Conservation (phyloP, 1,140 invertebrate species). For the Panagrolaimus sp. region DNA sequence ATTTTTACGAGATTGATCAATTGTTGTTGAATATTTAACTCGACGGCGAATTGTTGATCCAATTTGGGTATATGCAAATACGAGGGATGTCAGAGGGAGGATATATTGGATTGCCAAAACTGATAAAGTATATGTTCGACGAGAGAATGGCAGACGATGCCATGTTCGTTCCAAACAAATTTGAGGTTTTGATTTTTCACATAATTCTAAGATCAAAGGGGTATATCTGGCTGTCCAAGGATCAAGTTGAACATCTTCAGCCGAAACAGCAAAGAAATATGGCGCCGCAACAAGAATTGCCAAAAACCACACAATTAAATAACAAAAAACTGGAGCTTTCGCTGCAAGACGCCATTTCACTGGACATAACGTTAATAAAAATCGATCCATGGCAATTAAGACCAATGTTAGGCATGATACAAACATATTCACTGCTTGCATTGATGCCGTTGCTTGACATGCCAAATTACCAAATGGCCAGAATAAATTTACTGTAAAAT, state of each 20-base stretch:
- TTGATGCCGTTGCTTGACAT: conserved; percentile 47
- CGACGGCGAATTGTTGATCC: conserved; percentile 54
- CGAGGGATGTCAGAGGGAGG: conserved; percentile 51
- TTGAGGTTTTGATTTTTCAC: conserved; percentile 42
- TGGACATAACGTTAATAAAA: conserved; percentile 56
- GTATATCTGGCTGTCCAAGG: conserved; percentile 35
- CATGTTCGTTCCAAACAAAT: conserved; percentile 50
- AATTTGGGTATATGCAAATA: conserved; percentile 56
- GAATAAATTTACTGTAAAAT: conserved; percentile 56
- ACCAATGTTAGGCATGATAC: conserved; percentile 58
- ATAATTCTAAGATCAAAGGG: conserved; percentile 29
- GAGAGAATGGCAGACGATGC: conserved; percentile 49
- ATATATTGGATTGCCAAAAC: conserved; percentile 58
- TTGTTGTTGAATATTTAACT: conserved; percentile 45
- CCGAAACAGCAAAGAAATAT: conserved; percentile 54
- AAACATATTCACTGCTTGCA: conserved; percentile 58
- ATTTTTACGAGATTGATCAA: conserved; percentile 38
- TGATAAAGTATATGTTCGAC: conserved; percentile 51
- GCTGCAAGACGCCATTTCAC: conserved; percentile 56
- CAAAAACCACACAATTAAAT: conserved; percentile 54
- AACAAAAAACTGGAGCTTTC: conserved; percentile 55
- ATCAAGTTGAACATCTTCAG: conserved; percentile 49
- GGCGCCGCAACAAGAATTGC: conserved; percentile 53
- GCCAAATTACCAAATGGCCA: conserved; percentile 59
- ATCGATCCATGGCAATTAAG: conserved; percentile 56